Evolutionary conservation across 1,140 invertebrate genomes (phyloP), one percentile per base, ranked within the genome.

Genomic region (Helicorthomorpha holstii): DNA sequence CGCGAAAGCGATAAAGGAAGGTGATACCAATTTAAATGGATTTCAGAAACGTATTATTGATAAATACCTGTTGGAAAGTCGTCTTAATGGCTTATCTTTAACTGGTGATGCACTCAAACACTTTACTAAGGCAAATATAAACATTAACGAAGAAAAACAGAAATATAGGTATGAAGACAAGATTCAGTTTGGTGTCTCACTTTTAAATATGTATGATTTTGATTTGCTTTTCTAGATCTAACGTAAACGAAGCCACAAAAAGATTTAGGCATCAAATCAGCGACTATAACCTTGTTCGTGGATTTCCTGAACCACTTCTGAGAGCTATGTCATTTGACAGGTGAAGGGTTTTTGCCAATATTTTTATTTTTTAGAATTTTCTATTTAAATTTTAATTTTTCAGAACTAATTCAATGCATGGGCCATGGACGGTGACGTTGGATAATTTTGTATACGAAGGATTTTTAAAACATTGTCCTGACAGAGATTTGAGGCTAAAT

Each of bases 391-490:
- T 38, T 7, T 49, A 10, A 21, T 12, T 53, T 57, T 42, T 22
- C 48, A 69, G 69, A 26, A 51, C 61, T 14, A 72, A 82, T 54
- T 73, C 77, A 1, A 64, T 68, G n/a, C 69, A 71, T 60, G 85
- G 81, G 7, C 86, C 83, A 7, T 93, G 85, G 86, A 77, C 73
- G 54, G 68, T 90, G 1, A 83, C 77, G 1, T 69, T 92, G 21
- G 71, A 84, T 42, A 78, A 81, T 1, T 66, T 78, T 55, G 71
- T 88, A 34, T 78, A 81, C 56, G 66, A 78, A 49, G 71, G 75
- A 12, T 88, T 76, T 59, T 69, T 91, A 62, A 78, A 90, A 64
- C 77, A 87, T 65, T 95, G 91, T 68, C 78, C 83, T 1, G 77
- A 83, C 64, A 69, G 82, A 54, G 64, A 74, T 23, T 61, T 83